Conservation (phyloP, 2,797 vertebrate genomes). For the Parauchenoglanis ngamensis region DNA sequence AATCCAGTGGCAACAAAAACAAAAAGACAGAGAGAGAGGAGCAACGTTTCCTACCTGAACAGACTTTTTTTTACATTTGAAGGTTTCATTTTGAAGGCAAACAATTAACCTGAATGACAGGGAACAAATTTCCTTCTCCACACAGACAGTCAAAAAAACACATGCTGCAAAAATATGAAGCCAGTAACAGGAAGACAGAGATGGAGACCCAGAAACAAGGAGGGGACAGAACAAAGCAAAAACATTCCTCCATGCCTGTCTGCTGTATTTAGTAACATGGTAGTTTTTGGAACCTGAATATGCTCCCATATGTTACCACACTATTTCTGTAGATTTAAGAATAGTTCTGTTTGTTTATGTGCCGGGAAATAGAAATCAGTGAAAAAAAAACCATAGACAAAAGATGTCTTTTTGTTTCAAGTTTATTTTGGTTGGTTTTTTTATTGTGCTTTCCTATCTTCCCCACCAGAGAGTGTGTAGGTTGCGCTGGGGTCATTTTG, state of each 20-base stretch:
- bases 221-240: slow-evolving; percentile 8
- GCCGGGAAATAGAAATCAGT: background rate
- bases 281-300: background rate
- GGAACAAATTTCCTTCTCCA: slow-evolving; percentile 52
- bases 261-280: background rate
- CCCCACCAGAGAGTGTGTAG: background rate
- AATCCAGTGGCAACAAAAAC: slow-evolving; percentile 5
- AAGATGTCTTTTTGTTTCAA: background rate
- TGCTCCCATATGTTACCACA: slow-evolving; percentile 1
- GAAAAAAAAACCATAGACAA: background rate
- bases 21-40: slow-evolving; percentile 21
- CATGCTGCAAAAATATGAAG: slow-evolving; percentile 31
- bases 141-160: slow-evolving; percentile 41
- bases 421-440: too few species aligned
- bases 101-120: slow-evolving; percentile 53
- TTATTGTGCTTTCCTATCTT: background rate
- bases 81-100: slow-evolving; percentile 40
- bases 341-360: background rate
- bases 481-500: slow-evolving; percentile 14
- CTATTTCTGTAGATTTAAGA: slow-evolving; percentile 14
- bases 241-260: background rate
- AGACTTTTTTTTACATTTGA: background rate
- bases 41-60: background rate
- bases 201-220: background rate
- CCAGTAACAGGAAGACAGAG: slow-evolving; percentile 7